phyloP scores from a whole-genome alignment of 2,797 vertebrate genomes.

The Serranus cabrilla region DNA sequence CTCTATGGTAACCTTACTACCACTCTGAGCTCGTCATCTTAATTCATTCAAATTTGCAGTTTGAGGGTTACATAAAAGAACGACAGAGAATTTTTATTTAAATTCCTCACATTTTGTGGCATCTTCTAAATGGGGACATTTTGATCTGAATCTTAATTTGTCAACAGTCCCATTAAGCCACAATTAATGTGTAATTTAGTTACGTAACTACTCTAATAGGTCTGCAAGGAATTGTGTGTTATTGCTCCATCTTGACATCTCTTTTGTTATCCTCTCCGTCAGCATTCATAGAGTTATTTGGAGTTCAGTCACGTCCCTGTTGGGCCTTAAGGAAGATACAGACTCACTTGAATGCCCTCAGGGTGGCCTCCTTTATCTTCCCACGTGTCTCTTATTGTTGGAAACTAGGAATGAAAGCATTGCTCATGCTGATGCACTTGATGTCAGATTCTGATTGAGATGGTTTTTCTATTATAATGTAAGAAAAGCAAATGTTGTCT shows the following conservation, averaged over 20 bases:
- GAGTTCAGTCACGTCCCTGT: not conserved
- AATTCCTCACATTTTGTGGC: not conserved
- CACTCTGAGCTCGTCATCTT: not conserved
- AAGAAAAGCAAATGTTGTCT: not conserved
- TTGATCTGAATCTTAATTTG: constrained; percentile 1
- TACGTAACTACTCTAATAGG: not conserved
- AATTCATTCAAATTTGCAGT: not conserved
- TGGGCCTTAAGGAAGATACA: constrained; percentile 20
- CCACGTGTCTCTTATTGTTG: constrained; percentile 10
- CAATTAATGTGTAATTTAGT: not conserved
- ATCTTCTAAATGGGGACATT: not conserved
- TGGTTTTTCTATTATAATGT: not conserved
- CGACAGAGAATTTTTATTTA: not conserved
- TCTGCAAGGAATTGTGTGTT: not conserved
- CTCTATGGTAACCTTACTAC: not conserved
- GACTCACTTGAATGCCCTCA: constrained; percentile 22
- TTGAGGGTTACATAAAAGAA: not conserved
- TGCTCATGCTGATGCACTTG: not conserved
- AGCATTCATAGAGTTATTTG: not conserved
- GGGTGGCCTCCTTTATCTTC: constrained; percentile 24
- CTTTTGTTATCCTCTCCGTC: constrained; percentile 6
- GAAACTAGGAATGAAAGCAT: constrained; percentile 11
- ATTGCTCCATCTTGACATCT: constrained; percentile 5
- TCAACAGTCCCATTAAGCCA: not conserved
- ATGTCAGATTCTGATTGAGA: not conserved